Percentiles rank a stretch among this genome's conserved stretches.
Conservation (phyloP, 2,113 vertebrate genomes). For the Camelus bactrianus region DNA sequence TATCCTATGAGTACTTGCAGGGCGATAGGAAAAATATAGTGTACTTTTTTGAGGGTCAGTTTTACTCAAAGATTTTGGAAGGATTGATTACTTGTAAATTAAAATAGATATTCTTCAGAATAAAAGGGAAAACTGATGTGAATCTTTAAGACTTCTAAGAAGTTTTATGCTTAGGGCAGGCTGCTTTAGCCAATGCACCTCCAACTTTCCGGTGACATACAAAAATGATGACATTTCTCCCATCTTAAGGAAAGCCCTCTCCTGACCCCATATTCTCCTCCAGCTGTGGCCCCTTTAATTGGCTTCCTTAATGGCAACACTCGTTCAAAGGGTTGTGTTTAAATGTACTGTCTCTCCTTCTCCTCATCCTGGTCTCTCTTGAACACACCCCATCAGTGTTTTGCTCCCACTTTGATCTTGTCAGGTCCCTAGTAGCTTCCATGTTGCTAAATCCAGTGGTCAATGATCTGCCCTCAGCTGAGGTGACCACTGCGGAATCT, state of each 20-base stretch:
- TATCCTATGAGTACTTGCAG: not conserved
- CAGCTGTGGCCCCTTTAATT: not conserved
- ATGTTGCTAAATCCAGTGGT: not conserved
- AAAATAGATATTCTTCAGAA: conserved; percentile 13
- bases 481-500: not conserved
- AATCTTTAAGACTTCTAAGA: not conserved
- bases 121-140: not conserved
- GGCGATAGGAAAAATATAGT: not conserved
- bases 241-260: not conserved
- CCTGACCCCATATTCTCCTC: not conserved
- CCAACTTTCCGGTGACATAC: not conserved
- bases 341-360: not conserved
- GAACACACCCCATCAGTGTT: not conserved
- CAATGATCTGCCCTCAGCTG: not conserved
- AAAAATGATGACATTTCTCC: not conserved
- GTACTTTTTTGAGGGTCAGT: not conserved
- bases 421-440: not conserved
- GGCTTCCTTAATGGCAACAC: not conserved
- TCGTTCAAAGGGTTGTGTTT: not conserved
- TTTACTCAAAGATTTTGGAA: not conserved
- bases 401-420: not conserved
- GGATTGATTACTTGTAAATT: not conserved
- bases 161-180: not conserved
- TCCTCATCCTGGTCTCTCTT: not conserved
- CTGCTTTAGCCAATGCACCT: not conserved